Evolutionary conservation across 2,797 vertebrate species (phyloP).

Genomic region (Otolemur crassicaudatus): DNA sequence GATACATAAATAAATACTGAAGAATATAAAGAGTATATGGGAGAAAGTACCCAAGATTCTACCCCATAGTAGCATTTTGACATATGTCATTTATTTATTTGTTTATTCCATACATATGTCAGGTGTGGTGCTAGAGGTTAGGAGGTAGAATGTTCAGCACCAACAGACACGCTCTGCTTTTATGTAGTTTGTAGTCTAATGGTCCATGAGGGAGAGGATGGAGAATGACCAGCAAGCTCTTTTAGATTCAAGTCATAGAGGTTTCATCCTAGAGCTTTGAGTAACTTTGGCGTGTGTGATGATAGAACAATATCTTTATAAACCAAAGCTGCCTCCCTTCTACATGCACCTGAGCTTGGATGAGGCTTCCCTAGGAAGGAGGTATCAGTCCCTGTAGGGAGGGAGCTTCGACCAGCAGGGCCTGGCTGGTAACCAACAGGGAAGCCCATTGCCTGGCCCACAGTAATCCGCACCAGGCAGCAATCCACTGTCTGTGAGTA

Average conservation of each 20-base stretch:
- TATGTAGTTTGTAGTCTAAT: background rate
- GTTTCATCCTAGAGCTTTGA: conserved; percentile 22
- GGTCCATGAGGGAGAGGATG: background rate
- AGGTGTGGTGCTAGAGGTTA: background rate
- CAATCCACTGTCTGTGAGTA: conserved; percentile 68
- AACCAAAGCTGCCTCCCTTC: background rate
- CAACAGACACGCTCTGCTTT: background rate
- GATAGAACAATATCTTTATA: background rate
- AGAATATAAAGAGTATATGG: background rate
- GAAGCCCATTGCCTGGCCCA: conserved; percentile 79
- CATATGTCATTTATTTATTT: background rate
- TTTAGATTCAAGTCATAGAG: background rate
- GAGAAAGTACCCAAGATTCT: background rate
- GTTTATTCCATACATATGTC: background rate
- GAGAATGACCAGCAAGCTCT: background rate
- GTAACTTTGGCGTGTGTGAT: background rate
- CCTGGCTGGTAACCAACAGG: conserved; percentile 74
- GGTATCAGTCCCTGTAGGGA: conserved; percentile 58
- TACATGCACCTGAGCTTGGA: background rate
- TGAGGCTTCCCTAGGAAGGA: conserved; percentile 9
- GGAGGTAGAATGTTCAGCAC: background rate
- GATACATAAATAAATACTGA: background rate
- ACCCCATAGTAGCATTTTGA: background rate
- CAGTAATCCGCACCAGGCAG: conserved; percentile 65
- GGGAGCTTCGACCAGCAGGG: conserved; percentile 51